These are phyloP conservation scores for Lagodon rhomboides DNA, from an alignment of 2,797 vertebrate genomes.

Conservation along the genomic window DNA sequence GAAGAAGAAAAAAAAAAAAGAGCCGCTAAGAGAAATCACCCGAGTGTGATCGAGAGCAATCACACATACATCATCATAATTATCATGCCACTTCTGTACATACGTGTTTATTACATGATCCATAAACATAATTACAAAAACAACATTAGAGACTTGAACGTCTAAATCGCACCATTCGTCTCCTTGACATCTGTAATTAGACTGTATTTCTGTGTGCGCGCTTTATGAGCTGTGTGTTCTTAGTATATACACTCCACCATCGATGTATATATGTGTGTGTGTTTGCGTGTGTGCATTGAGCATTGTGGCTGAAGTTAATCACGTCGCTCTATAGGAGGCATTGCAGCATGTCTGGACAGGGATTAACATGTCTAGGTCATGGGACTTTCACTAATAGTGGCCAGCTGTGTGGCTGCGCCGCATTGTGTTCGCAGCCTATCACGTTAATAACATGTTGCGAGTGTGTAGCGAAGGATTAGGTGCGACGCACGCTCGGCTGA, in stretches of 20 bases:
- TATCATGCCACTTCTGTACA: neutral
- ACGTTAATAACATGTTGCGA: slow-evolving; percentile 32
- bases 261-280: neutral
- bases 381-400: slow-evolving; percentile 68
- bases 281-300: slow-evolving; percentile 14
- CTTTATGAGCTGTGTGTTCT: neutral
- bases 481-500: neutral
- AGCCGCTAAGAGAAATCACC: neutral
- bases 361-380: slow-evolving; percentile 85
- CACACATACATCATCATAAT: slow-evolving; percentile 10
- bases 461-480: slow-evolving; percentile 29
- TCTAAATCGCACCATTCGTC: slow-evolving; percentile 29
- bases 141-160: slow-evolving; percentile 18
- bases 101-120: slow-evolving; percentile 23
- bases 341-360: slow-evolving; percentile 77
- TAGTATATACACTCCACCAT: neutral
- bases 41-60: slow-evolving; percentile 2
- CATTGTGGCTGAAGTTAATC: slow-evolving; percentile 63
- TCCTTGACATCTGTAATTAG: slow-evolving; percentile 12
- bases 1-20: neutral
- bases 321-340: slow-evolving; percentile 67
- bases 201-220: neutral
- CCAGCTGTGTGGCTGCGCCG: slow-evolving; percentile 70
- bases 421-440: slow-evolving; percentile 43
- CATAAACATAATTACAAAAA: slow-evolving; percentile 27